Conservation (phyloP, 2,888 invertebrate species). For the Megastigmus dorsalis region DNA sequence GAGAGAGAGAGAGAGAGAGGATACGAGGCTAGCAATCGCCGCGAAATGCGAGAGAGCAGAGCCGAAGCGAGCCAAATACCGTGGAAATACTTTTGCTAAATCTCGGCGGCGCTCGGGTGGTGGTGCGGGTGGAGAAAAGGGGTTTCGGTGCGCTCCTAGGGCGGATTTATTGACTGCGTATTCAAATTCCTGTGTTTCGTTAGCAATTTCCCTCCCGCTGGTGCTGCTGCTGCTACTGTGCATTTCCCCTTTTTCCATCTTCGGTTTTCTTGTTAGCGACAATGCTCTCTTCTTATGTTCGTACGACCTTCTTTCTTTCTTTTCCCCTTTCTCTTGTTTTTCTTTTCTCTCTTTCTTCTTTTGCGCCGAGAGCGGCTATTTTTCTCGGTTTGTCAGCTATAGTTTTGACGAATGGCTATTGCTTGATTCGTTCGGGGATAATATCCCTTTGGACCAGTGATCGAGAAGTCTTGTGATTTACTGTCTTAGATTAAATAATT, state of each 20-base stretch:
- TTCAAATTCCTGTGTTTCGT: slow-evolving; percentile 43
- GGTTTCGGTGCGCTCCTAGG: no score
- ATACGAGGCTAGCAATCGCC: background rate
- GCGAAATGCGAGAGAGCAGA: slow-evolving; percentile 38
- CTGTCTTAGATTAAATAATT: no score
- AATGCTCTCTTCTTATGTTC: background rate
- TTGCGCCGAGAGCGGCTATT: background rate
- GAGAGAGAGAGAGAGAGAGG: no score
- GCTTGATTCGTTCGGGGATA: no score
- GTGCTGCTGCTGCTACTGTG: no score
- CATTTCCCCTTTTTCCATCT: slow-evolving; percentile 26
- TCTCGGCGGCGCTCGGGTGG: background rate
- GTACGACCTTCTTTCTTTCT: no score
- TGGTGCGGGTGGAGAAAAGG: background rate
- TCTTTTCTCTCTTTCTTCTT: background rate
- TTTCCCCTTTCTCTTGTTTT: background rate
- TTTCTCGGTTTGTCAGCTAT: background rate
- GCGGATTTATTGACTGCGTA: slow-evolving; percentile 43
- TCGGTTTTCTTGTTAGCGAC: slow-evolving; percentile 18
- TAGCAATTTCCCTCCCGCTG: slow-evolving; percentile 16
- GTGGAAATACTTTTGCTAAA: slow-evolving; percentile 26
- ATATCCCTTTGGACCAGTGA: no score
- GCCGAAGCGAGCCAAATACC: slow-evolving; percentile 35
- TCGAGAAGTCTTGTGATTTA: no score
- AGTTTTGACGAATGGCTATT: no score